A percentile compares a stretch with the other conserved stretches of the same genome.
Evolutionary conservation across 2,797 vertebrate species (phyloP).

Genomic region (Anguilla anguilla): DNA sequence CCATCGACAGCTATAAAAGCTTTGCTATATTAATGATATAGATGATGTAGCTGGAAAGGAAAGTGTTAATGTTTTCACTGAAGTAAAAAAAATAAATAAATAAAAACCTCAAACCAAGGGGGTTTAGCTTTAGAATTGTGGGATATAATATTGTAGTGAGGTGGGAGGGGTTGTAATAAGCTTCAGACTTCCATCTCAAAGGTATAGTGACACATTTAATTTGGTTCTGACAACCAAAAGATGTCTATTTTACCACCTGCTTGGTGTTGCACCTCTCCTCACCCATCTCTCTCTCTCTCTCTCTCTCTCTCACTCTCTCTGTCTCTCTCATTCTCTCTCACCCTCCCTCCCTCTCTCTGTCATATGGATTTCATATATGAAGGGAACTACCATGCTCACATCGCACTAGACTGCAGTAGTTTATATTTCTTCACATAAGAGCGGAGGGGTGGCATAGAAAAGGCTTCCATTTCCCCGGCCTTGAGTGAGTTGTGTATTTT

Average conservation of each 20-base stretch:
- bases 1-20: not conserved
- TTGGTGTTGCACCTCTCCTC: not conserved
- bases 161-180: not conserved
- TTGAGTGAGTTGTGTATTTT: slow-evolving; percentile 39
- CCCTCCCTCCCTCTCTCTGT: no score
- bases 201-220: not conserved
- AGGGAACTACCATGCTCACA: slow-evolving; percentile 43
- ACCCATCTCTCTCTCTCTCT: not conserved
- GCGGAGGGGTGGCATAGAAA: slow-evolving; percentile 36
- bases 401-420: slow-evolving; percentile 34
- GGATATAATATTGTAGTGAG: not conserved
- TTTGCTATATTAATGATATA: not conserved
- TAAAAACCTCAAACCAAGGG: not conserved
- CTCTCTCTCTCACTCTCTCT: no score
- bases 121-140: not conserved
- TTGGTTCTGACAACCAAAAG: not conserved
- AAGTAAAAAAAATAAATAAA: not conserved
- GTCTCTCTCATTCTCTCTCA: no score
- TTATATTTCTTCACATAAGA: slow-evolving; percentile 47
- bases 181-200: not conserved
- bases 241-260: slow-evolving; percentile 27
- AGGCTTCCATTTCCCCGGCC: slow-evolving; percentile 52
- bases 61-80: not conserved
- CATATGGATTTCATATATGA: slow-evolving; percentile 30
- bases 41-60: not conserved